These are phyloP conservation scores for Machaerirhynchus nigripectus DNA, from an alignment of 2,113 vertebrate species.

Conservation along the genomic window DNA sequence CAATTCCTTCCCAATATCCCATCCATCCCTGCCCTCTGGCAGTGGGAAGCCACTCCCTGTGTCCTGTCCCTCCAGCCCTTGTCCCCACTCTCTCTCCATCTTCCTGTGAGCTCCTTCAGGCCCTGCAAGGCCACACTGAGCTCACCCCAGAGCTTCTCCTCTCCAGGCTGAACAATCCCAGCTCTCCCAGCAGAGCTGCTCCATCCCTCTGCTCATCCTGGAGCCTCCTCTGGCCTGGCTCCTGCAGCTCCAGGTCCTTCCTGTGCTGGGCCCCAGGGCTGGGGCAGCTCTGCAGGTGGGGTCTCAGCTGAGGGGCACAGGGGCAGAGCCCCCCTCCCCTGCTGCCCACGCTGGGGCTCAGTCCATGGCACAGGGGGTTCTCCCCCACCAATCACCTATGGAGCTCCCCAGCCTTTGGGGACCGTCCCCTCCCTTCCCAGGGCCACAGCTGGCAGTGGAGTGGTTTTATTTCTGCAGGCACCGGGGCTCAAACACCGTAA, in stretches of 20 bases:
- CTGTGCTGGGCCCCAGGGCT: neutral
- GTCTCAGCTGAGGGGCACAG: neutral
- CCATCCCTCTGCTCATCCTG: neutral
- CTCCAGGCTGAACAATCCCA: neutral
- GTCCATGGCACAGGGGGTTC: rapidly evolving
- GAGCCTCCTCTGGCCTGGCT: neutral
- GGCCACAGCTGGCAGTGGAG: neutral
- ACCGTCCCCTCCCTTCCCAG: neutral
- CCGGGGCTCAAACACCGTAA: neutral
- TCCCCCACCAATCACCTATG: too few relatives aligned
- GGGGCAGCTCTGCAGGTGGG: neutral
- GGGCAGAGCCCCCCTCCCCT: neutral
- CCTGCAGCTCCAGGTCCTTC: neutral
- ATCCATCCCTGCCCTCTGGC: neutral
- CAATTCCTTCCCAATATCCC: neutral
- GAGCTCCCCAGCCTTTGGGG: neutral
- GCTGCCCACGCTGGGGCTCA: neutral
- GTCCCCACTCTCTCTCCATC: neutral
- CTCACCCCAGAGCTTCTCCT: neutral
- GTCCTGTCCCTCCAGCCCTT: neutral
- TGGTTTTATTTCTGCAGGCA: neutral
- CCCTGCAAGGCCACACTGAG: neutral
- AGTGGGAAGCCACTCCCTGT: neutral
- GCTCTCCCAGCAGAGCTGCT: neutral
- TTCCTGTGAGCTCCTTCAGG: neutral